A percentile compares a stretch with the other conserved stretches of the same genome.
These are phyloP conservation scores for Oxyura jamaicensis DNA, from an alignment of 2,113 vertebrate species.

Conservation along the genomic window DNA sequence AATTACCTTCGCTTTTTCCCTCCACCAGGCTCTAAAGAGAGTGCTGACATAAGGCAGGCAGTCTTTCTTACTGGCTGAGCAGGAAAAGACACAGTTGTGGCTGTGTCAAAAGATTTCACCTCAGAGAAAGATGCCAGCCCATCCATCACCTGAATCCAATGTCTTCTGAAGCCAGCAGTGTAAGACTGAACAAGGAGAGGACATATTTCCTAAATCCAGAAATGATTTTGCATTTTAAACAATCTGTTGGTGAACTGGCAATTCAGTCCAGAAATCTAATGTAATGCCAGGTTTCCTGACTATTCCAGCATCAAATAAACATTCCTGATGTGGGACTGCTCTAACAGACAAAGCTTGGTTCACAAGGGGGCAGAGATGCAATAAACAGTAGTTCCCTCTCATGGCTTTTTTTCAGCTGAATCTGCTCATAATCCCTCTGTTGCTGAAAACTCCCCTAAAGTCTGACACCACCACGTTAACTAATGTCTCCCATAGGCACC, in stretches of 20 bases:
- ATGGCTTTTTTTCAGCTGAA: neutral
- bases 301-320: neutral
- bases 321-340: neutral
- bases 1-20: neutral
- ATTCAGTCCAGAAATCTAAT: neutral
- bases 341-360: neutral
- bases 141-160: fast-evolving
- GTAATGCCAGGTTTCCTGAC: neutral
- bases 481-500: neutral
- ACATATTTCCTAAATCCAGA: neutral
- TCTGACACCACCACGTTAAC: neutral
- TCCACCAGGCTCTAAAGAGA: neutral
- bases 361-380: neutral
- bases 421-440: neutral
- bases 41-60: neutral
- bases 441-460: neutral
- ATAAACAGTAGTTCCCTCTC: neutral
- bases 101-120: neutral
- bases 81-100: neutral
- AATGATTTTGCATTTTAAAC: neutral
- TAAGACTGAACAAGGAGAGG: neutral
- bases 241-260: neutral
- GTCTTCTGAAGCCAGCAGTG: neutral
- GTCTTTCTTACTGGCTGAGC: neutral
- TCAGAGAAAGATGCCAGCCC: neutral